Percentiles rank a stretch among this genome's conserved stretches.
These are phyloP conservation scores for Andrena minutula DNA, from an alignment of 2,888 invertebrate genomes.

Conservation along the genomic window DNA sequence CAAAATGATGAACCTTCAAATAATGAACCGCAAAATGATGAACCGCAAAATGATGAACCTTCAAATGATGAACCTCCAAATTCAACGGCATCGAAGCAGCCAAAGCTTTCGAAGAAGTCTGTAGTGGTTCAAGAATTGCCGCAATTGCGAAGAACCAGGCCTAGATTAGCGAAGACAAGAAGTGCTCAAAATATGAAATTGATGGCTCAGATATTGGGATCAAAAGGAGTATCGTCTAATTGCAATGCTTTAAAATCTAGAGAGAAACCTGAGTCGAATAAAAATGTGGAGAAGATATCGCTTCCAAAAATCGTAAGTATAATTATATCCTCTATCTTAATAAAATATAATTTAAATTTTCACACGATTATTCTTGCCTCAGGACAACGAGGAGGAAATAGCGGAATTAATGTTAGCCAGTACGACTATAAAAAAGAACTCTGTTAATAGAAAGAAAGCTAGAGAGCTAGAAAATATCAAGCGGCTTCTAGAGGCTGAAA, in stretches of 20 bases:
- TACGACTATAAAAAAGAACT: conserved; percentile 85
- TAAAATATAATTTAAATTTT: conserved; percentile 27
- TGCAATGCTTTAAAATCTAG: conserved; percentile 72
- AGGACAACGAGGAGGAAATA: conserved; percentile 87
- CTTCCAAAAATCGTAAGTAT: conserved; percentile 65
- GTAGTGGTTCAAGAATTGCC: conserved; percentile 63
- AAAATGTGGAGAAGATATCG: conserved; percentile 66
- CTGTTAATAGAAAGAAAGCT: conserved; percentile 84
- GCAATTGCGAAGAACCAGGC: conserved; percentile 80
- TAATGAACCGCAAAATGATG: conserved; percentile 19
- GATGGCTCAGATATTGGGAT: conserved; percentile 79
- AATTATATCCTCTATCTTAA: conserved; percentile 1
- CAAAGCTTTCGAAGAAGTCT: conserved; percentile 50
- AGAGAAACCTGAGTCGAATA: conserved; percentile 72
- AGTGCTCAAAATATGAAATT: conserved; percentile 84
- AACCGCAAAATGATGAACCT: conserved; percentile 22
- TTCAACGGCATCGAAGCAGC: conserved; percentile 18
- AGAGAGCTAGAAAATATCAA: conserved; percentile 86
- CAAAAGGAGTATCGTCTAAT: conserved; percentile 76
- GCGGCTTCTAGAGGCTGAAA: conserved; percentile 86
- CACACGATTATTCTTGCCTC: conserved; percentile 3
- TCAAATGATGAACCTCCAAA: conserved; percentile 27
- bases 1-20: too few species aligned
- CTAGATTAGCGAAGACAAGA: conserved; percentile 82
- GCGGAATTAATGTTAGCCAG: conserved; percentile 87